Percentiles rank a stretch among this genome's conserved stretches.
Conservation (phyloP, 2,113 vertebrate genomes). For the Pitta sordida region DNA sequence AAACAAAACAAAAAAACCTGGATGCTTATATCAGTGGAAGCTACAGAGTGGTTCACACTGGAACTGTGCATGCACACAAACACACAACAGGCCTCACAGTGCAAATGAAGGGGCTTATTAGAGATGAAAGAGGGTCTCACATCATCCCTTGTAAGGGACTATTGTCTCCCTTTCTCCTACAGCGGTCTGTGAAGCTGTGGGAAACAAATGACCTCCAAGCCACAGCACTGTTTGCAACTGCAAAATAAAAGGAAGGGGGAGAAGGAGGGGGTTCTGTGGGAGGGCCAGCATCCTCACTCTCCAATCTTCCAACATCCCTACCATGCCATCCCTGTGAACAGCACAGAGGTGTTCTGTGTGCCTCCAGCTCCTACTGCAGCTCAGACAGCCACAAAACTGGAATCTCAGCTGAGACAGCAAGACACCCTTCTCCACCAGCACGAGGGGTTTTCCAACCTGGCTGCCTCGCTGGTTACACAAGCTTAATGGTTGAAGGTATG, state of each 20-base stretch:
- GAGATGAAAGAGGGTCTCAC: conserved; percentile 76
- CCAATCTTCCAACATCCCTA: not conserved
- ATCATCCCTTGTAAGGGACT: conserved; percentile 71
- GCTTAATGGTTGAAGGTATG: not conserved
- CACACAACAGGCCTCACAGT: conserved; percentile 55
- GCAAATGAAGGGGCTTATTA: conserved; percentile 75
- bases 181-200: conserved; percentile 78
- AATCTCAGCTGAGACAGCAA: not conserved
- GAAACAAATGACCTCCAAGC: conserved; percentile 80
- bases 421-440: not conserved
- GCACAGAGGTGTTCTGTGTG: not conserved
- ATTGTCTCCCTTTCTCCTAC: conserved; percentile 76
- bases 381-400: conserved; percentile 16
- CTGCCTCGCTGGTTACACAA: not conserved
- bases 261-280: conserved; percentile 23
- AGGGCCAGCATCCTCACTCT: not conserved
- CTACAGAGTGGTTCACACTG: conserved; percentile 60
- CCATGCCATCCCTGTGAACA: not conserved
- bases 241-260: conserved; percentile 62
- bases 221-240: conserved; percentile 68
- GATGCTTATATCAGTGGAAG: conserved; percentile 58
- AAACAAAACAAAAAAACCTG: conserved; percentile 59
- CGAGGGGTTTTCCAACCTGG: not conserved
- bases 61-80: conserved; percentile 42
- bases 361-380: not conserved